Base-by-base conservation (phyloP, 2,113 vertebrate species). In the Xiphophorus couchianus region DNA sequence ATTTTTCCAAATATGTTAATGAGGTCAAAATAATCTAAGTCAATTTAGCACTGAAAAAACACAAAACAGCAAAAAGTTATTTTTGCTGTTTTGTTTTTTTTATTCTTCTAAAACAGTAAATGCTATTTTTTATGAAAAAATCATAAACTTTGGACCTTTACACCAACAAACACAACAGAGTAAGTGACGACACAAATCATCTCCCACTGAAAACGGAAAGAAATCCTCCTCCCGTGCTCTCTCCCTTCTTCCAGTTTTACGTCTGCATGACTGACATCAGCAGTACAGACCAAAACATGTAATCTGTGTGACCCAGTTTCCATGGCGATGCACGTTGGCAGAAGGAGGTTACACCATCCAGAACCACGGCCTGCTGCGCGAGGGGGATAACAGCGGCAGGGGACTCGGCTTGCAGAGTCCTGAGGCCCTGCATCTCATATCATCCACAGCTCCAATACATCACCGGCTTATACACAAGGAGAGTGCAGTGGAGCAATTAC, bases 241-340 rank as follows among this genome's bases (percentile, higher is more conserved):
- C 77, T 78, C 77, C 51, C 82, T 83, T 78, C 87, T 72, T 76
- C 68, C 82, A 71, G 60, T 73, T 77, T 73, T 86, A 82, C 19
- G 65, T 89, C 82, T 83, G 88, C 87, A 85, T 90, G 90, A 88
- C 83, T 90, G 87, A 87, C 84, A 89, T 89, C 84, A 27, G 74
- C 76, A 62, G 71, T 76, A 58, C 79, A 77, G 77, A 85, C 87
- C 85, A 77, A 84, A 91, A 91, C 89, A 86, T 89, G 84, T 90
- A 84, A 88, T 93, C 86, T 91, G 83, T 54, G 88, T 92, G 90
- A 92, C 90, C 90, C 89, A 92, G 89, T 92, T 93, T 91, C 90
- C 88, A 90, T 89, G 90, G 87, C 81, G 19, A 92, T 91, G 84
- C 82, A 87, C 69, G 76, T 77, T 76, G 80, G 85, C 88, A 83